Conservation (phyloP, 2,797 vertebrate genomes). For the Acropternis orthonyx region DNA sequence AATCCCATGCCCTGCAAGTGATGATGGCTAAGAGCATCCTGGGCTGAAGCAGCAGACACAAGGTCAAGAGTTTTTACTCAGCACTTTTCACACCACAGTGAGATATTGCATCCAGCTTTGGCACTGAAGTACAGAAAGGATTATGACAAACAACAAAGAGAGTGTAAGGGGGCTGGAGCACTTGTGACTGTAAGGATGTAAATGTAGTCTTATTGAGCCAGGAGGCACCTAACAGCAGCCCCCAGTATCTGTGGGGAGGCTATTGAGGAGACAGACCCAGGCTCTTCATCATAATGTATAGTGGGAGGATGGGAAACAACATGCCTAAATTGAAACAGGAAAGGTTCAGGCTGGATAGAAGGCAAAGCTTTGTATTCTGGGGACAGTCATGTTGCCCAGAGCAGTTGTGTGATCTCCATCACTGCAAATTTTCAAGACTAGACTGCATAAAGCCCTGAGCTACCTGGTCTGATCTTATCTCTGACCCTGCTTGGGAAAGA, state of each 20-base stretch:
- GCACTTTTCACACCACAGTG: too few relatives aligned
- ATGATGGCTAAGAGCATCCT: neutral
- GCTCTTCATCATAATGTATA: neutral
- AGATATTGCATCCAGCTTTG: neutral
- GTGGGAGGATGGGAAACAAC: neutral
- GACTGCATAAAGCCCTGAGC: neutral
- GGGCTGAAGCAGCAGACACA: neutral
- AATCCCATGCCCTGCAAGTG: neutral
- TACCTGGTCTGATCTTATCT: neutral
- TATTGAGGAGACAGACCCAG: neutral
- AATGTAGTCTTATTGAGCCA: neutral
- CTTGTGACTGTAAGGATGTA: neutral
- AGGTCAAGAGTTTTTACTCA: neutral
- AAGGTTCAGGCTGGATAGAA: neutral
- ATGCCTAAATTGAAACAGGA: neutral
- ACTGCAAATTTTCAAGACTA: neutral
- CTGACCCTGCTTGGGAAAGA: neutral
- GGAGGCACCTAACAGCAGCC: neutral
- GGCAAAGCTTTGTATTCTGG: neutral
- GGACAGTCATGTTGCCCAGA: neutral
- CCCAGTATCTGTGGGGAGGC: neutral
- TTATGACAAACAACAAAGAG: neutral
- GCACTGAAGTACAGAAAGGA: neutral
- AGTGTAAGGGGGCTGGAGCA: neutral
- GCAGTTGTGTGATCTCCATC: neutral